These are phyloP conservation scores for Lepus townsendii DNA, from an alignment of 2,797 vertebrate species.

Conservation along the genomic window DNA sequence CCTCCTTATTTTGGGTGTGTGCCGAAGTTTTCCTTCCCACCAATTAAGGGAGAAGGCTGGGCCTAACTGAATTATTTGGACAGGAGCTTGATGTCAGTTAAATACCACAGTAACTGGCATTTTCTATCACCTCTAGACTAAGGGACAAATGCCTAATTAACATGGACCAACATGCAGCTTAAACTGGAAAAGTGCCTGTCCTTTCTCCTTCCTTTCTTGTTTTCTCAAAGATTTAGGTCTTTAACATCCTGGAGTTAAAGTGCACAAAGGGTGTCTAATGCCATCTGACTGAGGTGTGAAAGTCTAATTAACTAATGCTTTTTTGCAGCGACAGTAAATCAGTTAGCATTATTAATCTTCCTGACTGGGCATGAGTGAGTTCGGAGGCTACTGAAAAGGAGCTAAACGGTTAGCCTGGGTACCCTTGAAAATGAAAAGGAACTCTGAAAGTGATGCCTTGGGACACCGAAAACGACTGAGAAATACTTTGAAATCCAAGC, in stretches of 20 bases:
- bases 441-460: constrained; percentile 53
- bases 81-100: constrained; percentile 71
- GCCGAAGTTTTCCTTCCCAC: constrained; percentile 62
- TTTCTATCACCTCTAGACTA: constrained; percentile 69
- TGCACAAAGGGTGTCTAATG: constrained; percentile 58
- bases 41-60: constrained; percentile 71
- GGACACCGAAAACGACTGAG: constrained; percentile 50
- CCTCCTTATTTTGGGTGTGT: constrained; percentile 72
- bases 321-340: constrained; percentile 61
- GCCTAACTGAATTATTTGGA: constrained; percentile 62
- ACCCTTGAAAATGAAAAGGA: constrained; percentile 67
- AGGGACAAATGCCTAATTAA: constrained; percentile 66
- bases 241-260: constrained; percentile 60
- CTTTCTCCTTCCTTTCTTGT: constrained; percentile 8
- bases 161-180: constrained; percentile 73
- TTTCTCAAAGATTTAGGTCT: constrained; percentile 56
- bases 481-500: constrained; percentile 45
- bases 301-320: constrained; percentile 75
- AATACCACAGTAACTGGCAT: constrained; percentile 70
- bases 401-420: constrained; percentile 34
- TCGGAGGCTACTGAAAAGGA: constrained; percentile 50
- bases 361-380: constrained; percentile 20
- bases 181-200: constrained; percentile 74
- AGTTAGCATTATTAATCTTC: constrained; percentile 74
- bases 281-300: constrained; percentile 66